phyloP scores from a whole-genome alignment of 2,113 vertebrate species.

The Phodopus roborovskii region DNA sequence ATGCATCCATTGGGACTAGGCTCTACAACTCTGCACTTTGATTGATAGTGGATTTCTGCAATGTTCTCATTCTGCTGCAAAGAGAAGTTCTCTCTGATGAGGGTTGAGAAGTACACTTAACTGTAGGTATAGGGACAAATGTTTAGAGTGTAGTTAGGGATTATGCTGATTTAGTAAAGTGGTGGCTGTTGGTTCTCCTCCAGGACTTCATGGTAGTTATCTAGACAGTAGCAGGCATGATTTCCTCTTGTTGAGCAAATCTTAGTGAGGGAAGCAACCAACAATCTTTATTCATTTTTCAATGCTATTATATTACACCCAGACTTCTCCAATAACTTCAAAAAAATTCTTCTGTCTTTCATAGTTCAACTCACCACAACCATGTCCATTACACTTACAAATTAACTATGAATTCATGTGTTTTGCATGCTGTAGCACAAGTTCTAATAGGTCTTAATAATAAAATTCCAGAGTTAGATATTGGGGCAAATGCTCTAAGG shows the following conservation, averaged over 20 bases:
- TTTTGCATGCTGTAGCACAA: neutral
- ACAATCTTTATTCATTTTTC: neutral
- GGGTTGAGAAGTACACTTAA: neutral
- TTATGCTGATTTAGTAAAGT: neutral
- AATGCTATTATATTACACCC: neutral
- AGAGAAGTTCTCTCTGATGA: neutral
- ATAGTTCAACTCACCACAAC: neutral
- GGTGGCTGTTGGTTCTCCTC: neutral
- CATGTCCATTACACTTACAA: neutral
- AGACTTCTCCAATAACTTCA: neutral
- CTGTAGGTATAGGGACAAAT: neutral
- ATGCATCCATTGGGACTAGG: neutral
- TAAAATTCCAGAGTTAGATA: too few species aligned
- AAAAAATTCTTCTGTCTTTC: neutral
- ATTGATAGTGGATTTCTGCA: neutral
- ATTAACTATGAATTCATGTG: constrained; percentile 15
- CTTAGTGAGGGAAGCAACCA: neutral
- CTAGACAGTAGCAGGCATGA: neutral
- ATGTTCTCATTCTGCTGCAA: neutral
- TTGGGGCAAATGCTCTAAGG: too few species aligned
- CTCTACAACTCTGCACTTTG: neutral
- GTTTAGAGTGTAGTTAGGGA: neutral
- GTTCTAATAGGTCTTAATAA: too few species aligned
- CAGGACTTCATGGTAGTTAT: neutral
- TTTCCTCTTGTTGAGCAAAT: neutral